Percentiles rank a stretch among this genome's conserved stretches.
phyloP scores from a whole-genome alignment of 2,113 vertebrate genomes.

The Petromus typicus region DNA sequence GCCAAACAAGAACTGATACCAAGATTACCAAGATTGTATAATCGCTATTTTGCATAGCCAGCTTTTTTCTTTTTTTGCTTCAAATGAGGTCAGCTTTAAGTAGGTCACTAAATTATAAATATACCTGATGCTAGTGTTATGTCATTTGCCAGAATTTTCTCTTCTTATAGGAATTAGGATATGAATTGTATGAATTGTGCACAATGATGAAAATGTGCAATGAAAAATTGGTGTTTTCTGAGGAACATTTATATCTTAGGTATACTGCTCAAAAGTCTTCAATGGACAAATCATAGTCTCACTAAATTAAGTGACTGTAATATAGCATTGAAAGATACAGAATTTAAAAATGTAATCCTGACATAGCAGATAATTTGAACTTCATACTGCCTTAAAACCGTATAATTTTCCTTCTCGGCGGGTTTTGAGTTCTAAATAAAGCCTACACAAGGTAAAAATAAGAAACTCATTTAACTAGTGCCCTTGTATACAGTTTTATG shows the following conservation, averaged over 20 bases:
- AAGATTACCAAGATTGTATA: slow-evolving; percentile 52
- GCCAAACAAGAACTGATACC: slow-evolving; percentile 49
- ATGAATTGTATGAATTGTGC: slow-evolving; percentile 47
- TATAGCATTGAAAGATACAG: background rate
- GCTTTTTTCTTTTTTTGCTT: background rate
- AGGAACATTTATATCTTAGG: slow-evolving; percentile 4
- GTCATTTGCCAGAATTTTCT: slow-evolving; percentile 44
- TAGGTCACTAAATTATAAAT: slow-evolving; percentile 72
- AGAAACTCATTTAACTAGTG: background rate
- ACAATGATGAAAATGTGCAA: slow-evolving; percentile 33
- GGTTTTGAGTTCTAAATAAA: background rate
- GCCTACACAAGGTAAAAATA: background rate
- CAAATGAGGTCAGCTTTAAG: slow-evolving; percentile 71
- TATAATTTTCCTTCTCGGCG: background rate
- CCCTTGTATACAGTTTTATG: background rate
- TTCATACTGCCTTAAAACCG: background rate
- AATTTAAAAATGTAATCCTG: slow-evolving; percentile 36
- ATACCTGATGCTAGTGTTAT: slow-evolving; percentile 48
- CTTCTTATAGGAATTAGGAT: slow-evolving; percentile 38
- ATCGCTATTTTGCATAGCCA: slow-evolving; percentile 24
- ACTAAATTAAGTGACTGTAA: background rate
- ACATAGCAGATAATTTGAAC: background rate
- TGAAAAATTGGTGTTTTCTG: background rate
- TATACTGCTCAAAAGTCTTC: background rate
- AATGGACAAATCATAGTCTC: background rate